Conservation (phyloP, 2,113 vertebrate species). For the Gallinago jamesoni region DNA sequence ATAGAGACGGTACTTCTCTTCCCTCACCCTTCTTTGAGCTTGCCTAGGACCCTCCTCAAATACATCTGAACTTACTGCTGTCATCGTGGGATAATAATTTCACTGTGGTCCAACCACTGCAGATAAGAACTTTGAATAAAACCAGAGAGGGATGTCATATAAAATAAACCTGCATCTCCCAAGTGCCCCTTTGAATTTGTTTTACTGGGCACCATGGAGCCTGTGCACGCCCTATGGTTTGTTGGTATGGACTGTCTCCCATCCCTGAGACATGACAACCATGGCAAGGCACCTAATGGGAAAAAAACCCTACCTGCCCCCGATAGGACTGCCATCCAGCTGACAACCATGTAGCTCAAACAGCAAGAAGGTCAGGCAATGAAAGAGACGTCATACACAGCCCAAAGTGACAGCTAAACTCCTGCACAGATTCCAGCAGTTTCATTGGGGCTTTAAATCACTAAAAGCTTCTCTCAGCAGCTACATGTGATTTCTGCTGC, state of each 20-base stretch:
- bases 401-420: constrained; percentile 42
- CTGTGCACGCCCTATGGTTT: neutral
- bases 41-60: neutral
- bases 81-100: neutral
- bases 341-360: neutral
- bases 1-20: neutral
- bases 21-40: neutral
- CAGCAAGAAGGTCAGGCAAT: neutral
- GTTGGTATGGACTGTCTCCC: neutral
- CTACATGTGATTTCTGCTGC: constrained; percentile 41
- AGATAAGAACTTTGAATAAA: neutral
- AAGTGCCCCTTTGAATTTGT: neutral
- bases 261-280: neutral
- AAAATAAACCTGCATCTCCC: neutral
- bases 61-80: neutral
- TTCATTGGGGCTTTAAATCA: constrained; percentile 48
- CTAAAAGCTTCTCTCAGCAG: constrained; percentile 53
- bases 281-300: neutral
- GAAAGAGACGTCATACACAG: constrained; percentile 3
- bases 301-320: neutral
- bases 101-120: neutral
- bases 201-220: neutral
- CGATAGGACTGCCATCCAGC: neutral
- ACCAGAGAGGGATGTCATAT: neutral
- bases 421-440: constrained; percentile 10